phyloP scores from a whole-genome alignment of 2,113 vertebrate genomes.

The Verasper variegatus region DNA sequence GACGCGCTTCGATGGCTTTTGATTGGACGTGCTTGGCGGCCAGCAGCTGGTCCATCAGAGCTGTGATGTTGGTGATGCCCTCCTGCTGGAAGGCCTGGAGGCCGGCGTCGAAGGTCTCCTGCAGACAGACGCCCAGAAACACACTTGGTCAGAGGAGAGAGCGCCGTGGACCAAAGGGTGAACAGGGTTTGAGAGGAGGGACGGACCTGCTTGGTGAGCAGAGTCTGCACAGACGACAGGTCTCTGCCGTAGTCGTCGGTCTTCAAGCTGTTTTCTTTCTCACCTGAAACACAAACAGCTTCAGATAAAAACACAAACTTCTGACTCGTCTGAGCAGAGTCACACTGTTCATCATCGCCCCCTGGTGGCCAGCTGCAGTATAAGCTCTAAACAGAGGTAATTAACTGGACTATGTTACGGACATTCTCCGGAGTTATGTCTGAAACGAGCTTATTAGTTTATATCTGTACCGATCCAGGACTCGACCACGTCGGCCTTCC shows the following conservation, averaged over 20 bases:
- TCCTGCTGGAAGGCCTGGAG: conserved; percentile 99
- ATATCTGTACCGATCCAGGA: conserved; percentile 92
- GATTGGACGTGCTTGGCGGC: conserved; percentile 95
- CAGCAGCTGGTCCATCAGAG: conserved; percentile 94
- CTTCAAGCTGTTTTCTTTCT: conserved; percentile 98
- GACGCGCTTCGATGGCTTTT: conserved; percentile 93
- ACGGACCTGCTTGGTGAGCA: conserved; percentile 96
- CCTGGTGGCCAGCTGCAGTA: too few relatives aligned
- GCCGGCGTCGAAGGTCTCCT: conserved; percentile 98
- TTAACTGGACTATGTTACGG: too few relatives aligned
- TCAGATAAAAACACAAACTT: neutral
- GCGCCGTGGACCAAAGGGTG: too few relatives aligned
- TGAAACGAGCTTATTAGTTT: neutral
- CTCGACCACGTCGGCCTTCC: conserved; percentile 99
- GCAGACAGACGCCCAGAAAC: neutral
- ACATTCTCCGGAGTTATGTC: neutral
- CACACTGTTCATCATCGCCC: too few relatives aligned
- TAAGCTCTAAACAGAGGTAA: too few relatives aligned
- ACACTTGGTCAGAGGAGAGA: neutral
- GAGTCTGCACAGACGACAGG: conserved; percentile 95
- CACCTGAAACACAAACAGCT: conserved; percentile 81
- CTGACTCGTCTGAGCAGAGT: too few relatives aligned
- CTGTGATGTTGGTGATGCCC: conserved; percentile 97
- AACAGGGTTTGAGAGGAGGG: too few relatives aligned
- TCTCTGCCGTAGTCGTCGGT: conserved; percentile 97